Conservation (phyloP, 2,113 vertebrate species). For the Urocolius indicus region DNA sequence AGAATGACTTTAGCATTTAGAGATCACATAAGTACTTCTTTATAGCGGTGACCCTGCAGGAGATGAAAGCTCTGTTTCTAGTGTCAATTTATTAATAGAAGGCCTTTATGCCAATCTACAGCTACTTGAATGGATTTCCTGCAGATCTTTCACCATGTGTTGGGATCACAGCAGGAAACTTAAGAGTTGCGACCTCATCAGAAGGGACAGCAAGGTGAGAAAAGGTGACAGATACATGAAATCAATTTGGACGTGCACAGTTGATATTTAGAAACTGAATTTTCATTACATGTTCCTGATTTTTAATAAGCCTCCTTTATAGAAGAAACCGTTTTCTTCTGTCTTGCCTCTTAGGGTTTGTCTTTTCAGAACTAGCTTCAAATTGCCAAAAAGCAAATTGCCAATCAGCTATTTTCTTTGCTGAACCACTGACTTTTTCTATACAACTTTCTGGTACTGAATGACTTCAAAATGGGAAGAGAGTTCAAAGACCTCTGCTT, state of each 20-base stretch:
- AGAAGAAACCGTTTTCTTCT: background rate
- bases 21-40: constrained; percentile 3
- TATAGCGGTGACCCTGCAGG: constrained; percentile 15
- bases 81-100: constrained; percentile 52
- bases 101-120: constrained; percentile 44
- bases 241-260: constrained; percentile 42
- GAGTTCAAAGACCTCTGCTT: no score
- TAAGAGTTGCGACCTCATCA: constrained; percentile 59
- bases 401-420: background rate
- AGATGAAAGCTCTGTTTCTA: constrained; percentile 18
- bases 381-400: background rate
- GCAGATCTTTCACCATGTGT: constrained; percentile 58
- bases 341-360: background rate
- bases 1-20: constrained; percentile 5
- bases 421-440: background rate
- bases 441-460: no score
- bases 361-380: background rate
- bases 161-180: constrained; percentile 43
- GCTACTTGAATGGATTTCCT: constrained; percentile 43
- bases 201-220: constrained; percentile 3
- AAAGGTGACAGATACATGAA: constrained; percentile 53
- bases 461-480: no score
- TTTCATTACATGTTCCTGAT: constrained; percentile 19
- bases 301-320: background rate
- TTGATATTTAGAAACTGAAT: constrained; percentile 34